Percentiles rank a stretch among this genome's conserved stretches.
phyloP scores from a whole-genome alignment of 1,140 invertebrate genomes.

The Polyergus mexicanus region DNA sequence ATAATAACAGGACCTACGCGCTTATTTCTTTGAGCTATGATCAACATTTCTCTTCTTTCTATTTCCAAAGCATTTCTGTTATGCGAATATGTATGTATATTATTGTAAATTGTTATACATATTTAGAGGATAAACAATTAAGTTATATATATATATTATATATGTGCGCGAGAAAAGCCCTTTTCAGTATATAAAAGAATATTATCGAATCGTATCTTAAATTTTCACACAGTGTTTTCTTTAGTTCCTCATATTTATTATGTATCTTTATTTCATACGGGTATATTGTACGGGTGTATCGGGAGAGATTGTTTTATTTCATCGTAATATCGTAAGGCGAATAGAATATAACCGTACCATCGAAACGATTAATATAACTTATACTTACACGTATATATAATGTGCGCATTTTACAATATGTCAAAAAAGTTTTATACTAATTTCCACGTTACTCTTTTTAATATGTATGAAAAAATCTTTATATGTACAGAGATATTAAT shows the following conservation, averaged over 20 bases:
- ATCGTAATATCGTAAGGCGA: slow-evolving; percentile 23
- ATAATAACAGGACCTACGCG: background rate
- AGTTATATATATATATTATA: slow-evolving; percentile 19
- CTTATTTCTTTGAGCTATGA: background rate
- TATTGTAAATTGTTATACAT: slow-evolving; percentile 13
- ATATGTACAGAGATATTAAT: slow-evolving; percentile 49
- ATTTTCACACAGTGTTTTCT: background rate
- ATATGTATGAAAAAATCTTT: slow-evolving; percentile 37
- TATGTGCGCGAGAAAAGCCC: background rate
- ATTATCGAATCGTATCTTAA: background rate
- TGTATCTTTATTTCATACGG: slow-evolving; percentile 50
- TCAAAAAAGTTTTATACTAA: slow-evolving; percentile 53
- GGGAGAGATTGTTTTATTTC: slow-evolving; percentile 23
- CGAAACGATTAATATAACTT: slow-evolving; percentile 7
- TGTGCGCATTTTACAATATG: slow-evolving; percentile 1
- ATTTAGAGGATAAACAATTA: slow-evolving; percentile 11
- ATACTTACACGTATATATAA: background rate
- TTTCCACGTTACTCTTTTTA: slow-evolving; percentile 46
- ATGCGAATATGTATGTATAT: slow-evolving; percentile 3
- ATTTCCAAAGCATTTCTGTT: slow-evolving; percentile 24
- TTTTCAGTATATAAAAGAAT: slow-evolving; percentile 9
- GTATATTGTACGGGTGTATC: too few species aligned
- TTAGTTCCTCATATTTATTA: slow-evolving; percentile 42
- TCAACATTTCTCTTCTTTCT: background rate
- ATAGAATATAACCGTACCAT: slow-evolving; percentile 27